Evolutionary conservation across 2,888 invertebrate species (phyloP).

Genomic region (Hanleya hanleyi): DNA sequence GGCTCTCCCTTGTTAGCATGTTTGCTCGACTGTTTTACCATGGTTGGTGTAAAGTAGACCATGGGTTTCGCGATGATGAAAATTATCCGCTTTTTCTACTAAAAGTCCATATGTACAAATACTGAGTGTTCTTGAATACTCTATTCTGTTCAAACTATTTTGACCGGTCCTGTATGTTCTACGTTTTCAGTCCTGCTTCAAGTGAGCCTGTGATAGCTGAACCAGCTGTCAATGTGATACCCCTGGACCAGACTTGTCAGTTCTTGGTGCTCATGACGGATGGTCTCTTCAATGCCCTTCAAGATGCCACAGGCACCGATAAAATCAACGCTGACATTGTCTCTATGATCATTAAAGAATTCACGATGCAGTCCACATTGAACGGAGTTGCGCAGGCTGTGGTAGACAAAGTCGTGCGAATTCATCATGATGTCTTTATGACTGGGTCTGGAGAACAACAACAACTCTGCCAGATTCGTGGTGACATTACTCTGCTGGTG

Average conservation of each 20-base stretch:
- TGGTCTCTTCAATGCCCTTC: slow-evolving; percentile 87
- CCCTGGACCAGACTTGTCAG: slow-evolving; percentile 84
- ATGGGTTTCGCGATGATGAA: no score
- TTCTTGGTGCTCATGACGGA: slow-evolving; percentile 90
- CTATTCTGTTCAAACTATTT: no score
- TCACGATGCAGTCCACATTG: slow-evolving; percentile 85
- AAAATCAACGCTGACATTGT: slow-evolving; percentile 78
- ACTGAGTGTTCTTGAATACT: no score
- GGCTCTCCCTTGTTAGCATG: no score
- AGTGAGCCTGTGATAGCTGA: slow-evolving; percentile 88
- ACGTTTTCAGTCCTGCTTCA: slow-evolving; percentile 76
- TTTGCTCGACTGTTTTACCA: no score
- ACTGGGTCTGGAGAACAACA: slow-evolving; percentile 64
- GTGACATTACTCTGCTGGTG: slow-evolving; percentile 89
- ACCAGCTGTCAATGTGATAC: slow-evolving; percentile 85
- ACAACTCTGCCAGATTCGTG: slow-evolving; percentile 77
- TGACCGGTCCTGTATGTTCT: no score
- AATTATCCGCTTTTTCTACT: no score
- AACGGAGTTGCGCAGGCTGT: slow-evolving; percentile 89
- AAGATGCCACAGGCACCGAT: slow-evolving; percentile 84
- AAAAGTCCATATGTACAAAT: no score
- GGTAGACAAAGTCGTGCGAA: slow-evolving; percentile 86
- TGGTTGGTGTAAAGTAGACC: no score
- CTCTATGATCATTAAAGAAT: slow-evolving; percentile 74
- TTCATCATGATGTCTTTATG: slow-evolving; percentile 86